These are phyloP conservation scores for Elachura formosa DNA, from an alignment of 2,113 vertebrate genomes.

Conservation along the genomic window DNA sequence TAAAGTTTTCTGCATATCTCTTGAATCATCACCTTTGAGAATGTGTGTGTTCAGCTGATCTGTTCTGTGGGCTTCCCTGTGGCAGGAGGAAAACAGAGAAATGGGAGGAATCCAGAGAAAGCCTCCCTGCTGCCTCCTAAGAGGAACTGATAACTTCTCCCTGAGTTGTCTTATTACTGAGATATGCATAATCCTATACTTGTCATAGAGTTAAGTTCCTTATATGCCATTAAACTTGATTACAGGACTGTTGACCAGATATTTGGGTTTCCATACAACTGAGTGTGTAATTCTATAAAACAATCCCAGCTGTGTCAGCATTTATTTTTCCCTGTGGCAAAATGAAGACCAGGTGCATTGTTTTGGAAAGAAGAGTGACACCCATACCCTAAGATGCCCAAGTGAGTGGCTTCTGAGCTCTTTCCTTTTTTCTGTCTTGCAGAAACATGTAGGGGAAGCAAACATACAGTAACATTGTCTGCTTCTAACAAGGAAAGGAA, in stretches of 20 bases:
- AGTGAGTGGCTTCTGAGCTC: not conserved
- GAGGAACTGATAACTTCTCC: not conserved
- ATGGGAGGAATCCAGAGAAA: not conserved
- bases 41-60: not conserved
- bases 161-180: not conserved
- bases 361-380: not conserved
- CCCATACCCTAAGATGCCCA: fast-evolving
- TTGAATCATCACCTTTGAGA: not conserved
- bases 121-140: not conserved
- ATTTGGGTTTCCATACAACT: not conserved
- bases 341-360: not conserved
- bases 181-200: not conserved
- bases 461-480: not conserved
- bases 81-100: not conserved
- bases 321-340: not conserved
- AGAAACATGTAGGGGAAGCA: not conserved
- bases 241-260: not conserved
- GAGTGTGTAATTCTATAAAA: not conserved
- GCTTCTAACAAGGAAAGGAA: not conserved
- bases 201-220: not conserved
- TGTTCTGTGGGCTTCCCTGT: not conserved
- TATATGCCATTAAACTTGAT: not conserved
- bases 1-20: not conserved
- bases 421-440: not conserved
- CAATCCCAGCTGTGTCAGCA: not conserved